Percentiles rank a stretch among this genome's conserved stretches.
Evolutionary conservation across 1,140 invertebrate species (phyloP).

Genomic region (Radopholus similis): DNA sequence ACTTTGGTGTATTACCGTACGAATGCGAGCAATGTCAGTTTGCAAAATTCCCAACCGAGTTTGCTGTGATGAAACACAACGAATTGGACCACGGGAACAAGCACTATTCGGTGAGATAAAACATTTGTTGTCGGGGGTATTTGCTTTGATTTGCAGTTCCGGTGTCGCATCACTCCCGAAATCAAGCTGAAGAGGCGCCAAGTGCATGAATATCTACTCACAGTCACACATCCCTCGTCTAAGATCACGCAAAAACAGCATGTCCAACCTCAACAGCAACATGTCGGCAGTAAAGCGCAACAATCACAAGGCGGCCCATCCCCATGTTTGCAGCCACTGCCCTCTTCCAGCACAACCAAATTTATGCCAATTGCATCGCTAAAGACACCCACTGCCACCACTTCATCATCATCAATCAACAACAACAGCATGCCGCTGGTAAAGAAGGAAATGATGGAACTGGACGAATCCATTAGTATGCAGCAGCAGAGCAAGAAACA

Average conservation of each 20-base stretch:
- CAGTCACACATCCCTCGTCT: background rate
- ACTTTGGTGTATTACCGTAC: slow-evolving; percentile 37
- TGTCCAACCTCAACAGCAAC: background rate
- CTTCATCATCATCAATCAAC: too few relatives aligned
- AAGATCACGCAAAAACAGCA: background rate
- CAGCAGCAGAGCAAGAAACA: too few relatives aligned
- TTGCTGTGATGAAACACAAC: slow-evolving; percentile 26
- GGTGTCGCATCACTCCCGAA: slow-evolving; percentile 22
- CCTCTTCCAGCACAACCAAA: too few relatives aligned
- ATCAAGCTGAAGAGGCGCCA: slow-evolving; percentile 4
- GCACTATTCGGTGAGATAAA: slow-evolving; percentile 12
- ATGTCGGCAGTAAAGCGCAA: too few relatives aligned
- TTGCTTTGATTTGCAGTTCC: slow-evolving; percentile 18
- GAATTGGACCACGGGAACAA: slow-evolving; percentile 22
- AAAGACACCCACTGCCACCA: too few relatives aligned
- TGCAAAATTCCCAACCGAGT: slow-evolving; percentile 43
- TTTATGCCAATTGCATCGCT: too few relatives aligned
- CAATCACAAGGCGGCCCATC: too few relatives aligned
- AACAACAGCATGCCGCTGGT: too few relatives aligned
- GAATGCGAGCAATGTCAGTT: slow-evolving; percentile 42
- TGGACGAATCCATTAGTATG: too few relatives aligned
- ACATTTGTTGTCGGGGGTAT: background rate
- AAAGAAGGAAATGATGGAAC: too few relatives aligned
- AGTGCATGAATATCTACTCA: slow-evolving; percentile 10
- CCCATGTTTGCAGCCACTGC: too few relatives aligned